These are phyloP conservation scores for Pelochelys cantorii DNA, from an alignment of 2,797 vertebrate species.

Conservation along the genomic window DNA sequence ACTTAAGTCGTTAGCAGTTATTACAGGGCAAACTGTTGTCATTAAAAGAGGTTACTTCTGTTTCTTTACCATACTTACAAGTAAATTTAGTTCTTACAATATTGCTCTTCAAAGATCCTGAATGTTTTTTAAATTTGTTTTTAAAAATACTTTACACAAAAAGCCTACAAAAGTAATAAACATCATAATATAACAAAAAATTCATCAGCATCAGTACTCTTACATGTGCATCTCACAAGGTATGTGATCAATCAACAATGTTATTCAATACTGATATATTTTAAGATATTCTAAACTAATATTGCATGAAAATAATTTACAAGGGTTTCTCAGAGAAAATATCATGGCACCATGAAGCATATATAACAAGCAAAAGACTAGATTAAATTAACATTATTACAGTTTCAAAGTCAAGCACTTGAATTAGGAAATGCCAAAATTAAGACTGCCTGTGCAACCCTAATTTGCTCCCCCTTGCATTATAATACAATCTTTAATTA, in stretches of 20 bases:
- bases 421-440: background rate
- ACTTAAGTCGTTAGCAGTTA: background rate
- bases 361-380: background rate
- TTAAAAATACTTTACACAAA: background rate
- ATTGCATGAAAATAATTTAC: background rate
- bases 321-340: background rate
- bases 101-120: background rate
- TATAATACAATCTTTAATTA: background rate
- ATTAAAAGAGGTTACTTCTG: background rate
- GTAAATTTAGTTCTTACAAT: background rate
- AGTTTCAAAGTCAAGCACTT: background rate
- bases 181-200: background rate
- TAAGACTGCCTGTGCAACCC: background rate
- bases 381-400: background rate
- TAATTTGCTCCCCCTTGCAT: background rate
- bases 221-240: background rate
- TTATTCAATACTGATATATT: background rate
- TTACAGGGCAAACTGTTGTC: background rate
- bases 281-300: background rate
- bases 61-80: background rate
- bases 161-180: background rate
- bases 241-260: background rate
- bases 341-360: background rate
- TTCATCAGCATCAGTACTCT: slow-evolving; percentile 11
- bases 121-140: too few species aligned